Evolutionary conservation across 2,797 vertebrate genomes (phyloP), one percentile per base, ranked within the genome.

Genomic region (Leucoraja ocellata): DNA sequence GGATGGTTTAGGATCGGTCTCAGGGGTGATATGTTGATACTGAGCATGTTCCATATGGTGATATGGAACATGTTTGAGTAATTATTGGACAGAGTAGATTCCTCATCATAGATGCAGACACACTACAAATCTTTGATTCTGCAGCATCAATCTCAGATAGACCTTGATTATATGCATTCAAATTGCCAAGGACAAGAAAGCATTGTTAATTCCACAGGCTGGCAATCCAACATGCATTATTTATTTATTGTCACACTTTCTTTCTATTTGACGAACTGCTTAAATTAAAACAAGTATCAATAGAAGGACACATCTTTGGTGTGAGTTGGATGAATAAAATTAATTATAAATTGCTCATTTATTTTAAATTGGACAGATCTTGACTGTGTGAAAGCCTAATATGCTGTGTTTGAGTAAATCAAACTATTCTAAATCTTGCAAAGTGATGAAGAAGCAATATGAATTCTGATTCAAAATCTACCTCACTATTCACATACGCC

Each of bases 201-300:
- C 54, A 88, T 16, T 58, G 5, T 86, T 28, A 86, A 63, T 61
- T 28, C 23, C 7, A 21, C 13, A 88, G 25, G 36, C 4, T 16
- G 65, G n/a, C 28, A 65, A 65, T 16, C 84, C 63, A 36, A 32
- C 14, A 32, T 32, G n/a, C 13, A 18, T 84, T n/a, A 65, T 63
- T 88, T 88, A 88, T 88, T 63, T 6, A 21, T 65, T 28, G 84
- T 16, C n/a, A 63, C 84, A 46, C n/a, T 65, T 88, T 88, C 63
- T 88, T 32, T 54, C 46, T 3, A 63, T 61, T 61, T 86, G 23
- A 86, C 28, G 83, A 25, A 28, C 54, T n/a, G 84, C 61, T 68
- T 88, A n/a, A 88, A 88, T 65, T 88, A 88, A 88, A 88, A 32
- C 28, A 68, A 88, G 61, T 36, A 88, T 28, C 84, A 68, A 7